Conservation (phyloP, 2,888 invertebrate genomes). For the Camponotus fellah region DNA sequence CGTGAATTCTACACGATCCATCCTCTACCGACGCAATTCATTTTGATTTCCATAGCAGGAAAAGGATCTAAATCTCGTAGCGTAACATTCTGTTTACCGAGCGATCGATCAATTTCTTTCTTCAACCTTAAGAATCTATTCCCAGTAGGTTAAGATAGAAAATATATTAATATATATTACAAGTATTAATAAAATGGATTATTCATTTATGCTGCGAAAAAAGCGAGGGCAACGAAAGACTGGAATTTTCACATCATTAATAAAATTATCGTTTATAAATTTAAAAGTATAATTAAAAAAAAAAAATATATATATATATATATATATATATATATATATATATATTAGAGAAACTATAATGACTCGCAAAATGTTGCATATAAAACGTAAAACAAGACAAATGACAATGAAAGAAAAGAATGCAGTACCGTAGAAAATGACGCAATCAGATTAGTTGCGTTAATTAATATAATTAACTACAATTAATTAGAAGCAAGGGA, state of each 20-base stretch:
- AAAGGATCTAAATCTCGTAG: conserved; percentile 11
- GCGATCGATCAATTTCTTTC: conserved; percentile 5
- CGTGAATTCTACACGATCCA: conserved; percentile 12
- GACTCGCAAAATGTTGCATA: background rate
- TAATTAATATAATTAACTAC: conserved; percentile 81
- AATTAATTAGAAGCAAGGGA: conserved; percentile 77
- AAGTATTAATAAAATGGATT: background rate
- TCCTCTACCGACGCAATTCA: conserved; percentile 2
- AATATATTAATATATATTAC: background rate
- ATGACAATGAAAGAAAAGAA: conserved; percentile 42
- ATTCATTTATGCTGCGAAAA: background rate
- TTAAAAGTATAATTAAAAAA: background rate
- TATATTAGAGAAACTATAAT: background rate
- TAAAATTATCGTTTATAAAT: background rate
- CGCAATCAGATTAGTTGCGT: conserved; percentile 75
- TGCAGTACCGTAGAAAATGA: conserved; percentile 39
- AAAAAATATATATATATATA: background rate
- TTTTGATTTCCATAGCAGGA: conserved; percentile 33
- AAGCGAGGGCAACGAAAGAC: background rate
- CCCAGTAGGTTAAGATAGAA: background rate
- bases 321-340: background rate
- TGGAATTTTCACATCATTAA: background rate
- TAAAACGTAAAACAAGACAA: conserved; percentile 36
- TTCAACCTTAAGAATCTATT: background rate
- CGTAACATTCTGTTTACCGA: background rate